phyloP scores from a whole-genome alignment of 2,797 vertebrate species.

The Crocodylus rhombifer region DNA sequence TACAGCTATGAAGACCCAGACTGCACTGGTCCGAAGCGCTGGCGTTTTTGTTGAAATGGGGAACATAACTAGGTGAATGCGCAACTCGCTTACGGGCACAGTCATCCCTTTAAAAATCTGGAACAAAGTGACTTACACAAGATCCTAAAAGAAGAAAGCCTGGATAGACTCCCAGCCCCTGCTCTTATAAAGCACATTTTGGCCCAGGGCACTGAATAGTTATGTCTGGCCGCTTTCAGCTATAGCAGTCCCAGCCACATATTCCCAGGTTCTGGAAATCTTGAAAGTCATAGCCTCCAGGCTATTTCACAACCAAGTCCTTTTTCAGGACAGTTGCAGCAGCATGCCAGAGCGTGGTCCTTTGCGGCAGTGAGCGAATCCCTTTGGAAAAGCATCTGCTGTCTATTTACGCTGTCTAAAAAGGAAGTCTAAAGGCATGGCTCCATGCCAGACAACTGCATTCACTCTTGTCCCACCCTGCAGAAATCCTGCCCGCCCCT shows the following conservation, averaged over 20 bases:
- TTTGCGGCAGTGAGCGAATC: no score
- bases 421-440: no score
- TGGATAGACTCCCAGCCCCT: background rate
- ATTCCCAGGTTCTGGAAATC: background rate
- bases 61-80: background rate
- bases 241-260: background rate
- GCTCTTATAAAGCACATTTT: background rate
- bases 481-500: no score
- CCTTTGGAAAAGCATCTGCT: background rate
- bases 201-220: background rate
- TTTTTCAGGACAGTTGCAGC: no score
- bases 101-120: background rate
- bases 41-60: background rate
- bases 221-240: background rate
- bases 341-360: background rate
- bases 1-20: no score
- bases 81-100: background rate
- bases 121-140: background rate
- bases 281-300: background rate
- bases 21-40: no score
- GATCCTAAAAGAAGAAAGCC: background rate
- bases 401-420: no score
- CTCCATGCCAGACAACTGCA: no score
- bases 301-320: background rate
- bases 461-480: no score